Conservation (phyloP, 2,888 invertebrate species). For the Diabrotica balteata region DNA sequence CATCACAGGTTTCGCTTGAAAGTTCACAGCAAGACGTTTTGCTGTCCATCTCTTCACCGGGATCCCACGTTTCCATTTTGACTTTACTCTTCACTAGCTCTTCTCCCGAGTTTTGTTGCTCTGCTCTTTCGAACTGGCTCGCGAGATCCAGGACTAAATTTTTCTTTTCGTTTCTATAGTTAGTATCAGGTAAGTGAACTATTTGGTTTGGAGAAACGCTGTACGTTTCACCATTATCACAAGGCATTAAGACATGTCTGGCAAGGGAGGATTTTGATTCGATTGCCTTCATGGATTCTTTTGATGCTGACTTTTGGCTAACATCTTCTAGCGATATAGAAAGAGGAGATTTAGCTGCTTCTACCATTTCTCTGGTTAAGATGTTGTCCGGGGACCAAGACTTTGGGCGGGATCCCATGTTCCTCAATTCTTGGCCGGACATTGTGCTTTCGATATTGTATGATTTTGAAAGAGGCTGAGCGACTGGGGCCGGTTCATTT, state of each 20-base stretch:
- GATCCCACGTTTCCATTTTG: conserved; percentile 73
- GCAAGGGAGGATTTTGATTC: conserved; percentile 56
- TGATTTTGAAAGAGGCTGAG: conserved; percentile 63
- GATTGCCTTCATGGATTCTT: conserved; percentile 45
- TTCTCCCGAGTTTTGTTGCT: conserved; percentile 25
- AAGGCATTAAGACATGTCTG: conserved; percentile 84
- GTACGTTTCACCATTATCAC: conserved; percentile 84
- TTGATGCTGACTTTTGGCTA: conserved; percentile 51
- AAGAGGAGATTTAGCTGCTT: conserved; percentile 62
- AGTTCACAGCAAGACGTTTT: conserved; percentile 42
- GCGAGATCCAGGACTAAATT: conserved; percentile 66
- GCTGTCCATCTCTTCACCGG: conserved; percentile 63
- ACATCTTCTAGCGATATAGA: conserved; percentile 76
- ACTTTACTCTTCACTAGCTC: conserved; percentile 51
- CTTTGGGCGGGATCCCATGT: conserved; percentile 61
- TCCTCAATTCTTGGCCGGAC: conserved; percentile 53
- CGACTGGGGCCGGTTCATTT: conserved; percentile 69
- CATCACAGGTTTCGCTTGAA: conserved; percentile 58
- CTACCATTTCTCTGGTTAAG: conserved; percentile 67
- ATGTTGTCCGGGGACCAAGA: conserved; percentile 76
- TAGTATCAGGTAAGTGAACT: conserved; percentile 71
- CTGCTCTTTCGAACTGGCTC: conserved; percentile 62
- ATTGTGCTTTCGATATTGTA: conserved; percentile 43
- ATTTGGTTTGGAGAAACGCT: conserved; percentile 92
- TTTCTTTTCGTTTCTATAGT: conserved; percentile 41